These are phyloP conservation scores for Amorpha juglandis DNA, from an alignment of 2,888 invertebrate genomes.

Conservation along the genomic window DNA sequence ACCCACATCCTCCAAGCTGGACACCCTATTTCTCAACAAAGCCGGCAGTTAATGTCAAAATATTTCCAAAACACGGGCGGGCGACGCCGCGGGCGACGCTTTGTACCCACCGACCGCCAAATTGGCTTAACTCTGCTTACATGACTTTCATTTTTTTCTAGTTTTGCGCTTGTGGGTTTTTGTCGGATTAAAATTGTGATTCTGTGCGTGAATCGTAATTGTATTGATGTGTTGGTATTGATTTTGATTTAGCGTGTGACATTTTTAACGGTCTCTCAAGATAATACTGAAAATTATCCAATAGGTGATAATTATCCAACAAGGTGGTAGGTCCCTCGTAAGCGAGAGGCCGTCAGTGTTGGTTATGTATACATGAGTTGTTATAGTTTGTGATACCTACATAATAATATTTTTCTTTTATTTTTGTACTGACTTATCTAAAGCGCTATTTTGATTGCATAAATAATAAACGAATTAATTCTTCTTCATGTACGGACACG, in stretches of 20 bases:
- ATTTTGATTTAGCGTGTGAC: neutral
- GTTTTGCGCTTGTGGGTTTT: neutral
- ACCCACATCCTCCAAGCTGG: neutral
- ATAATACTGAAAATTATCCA: too few relatives aligned
- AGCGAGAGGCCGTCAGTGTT: too few relatives aligned
- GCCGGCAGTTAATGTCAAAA: slow-evolving; percentile 80
- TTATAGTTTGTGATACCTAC: too few relatives aligned
- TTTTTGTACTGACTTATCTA: too few relatives aligned
- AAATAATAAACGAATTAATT: too few relatives aligned
- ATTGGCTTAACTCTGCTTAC: slow-evolving; percentile 26
- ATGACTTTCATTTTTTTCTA: slow-evolving; percentile 25
- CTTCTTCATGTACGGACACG: too few relatives aligned
- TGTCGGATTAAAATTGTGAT: slow-evolving; percentile 8
- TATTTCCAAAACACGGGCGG: slow-evolving; percentile 80
- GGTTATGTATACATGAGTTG: too few relatives aligned
- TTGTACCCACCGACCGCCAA: slow-evolving; percentile 56
- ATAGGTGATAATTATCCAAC: too few relatives aligned
- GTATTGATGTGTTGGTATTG: neutral
- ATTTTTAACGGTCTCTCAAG: too few relatives aligned
- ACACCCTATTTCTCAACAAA: slow-evolving; percentile 74
- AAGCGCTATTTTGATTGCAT: too few relatives aligned
- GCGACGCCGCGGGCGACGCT: slow-evolving; percentile 66
- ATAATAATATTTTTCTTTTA: too few relatives aligned
- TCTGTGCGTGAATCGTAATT: neutral
- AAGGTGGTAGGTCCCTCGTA: too few relatives aligned